Evolutionary conservation across 2,797 vertebrate species (phyloP), one percentile per base, ranked within the genome.

Genomic region (Sebastes aleutianus): DNA sequence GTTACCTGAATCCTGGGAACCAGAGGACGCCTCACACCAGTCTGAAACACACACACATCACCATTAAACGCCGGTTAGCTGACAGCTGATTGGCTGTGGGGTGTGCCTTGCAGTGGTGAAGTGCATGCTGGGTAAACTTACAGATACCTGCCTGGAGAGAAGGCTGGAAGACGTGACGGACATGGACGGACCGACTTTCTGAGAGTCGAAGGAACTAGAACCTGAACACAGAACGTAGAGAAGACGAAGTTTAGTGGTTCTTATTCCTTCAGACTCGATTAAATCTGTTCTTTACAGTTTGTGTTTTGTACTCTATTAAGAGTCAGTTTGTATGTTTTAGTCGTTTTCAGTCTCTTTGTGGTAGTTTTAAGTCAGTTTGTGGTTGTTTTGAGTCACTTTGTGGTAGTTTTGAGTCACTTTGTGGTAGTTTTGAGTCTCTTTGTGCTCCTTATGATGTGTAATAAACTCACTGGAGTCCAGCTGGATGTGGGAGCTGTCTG

Each of bases 1-100:
- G 93, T 96, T 98, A 99, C 98, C 98, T 99, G 98, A 92, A 99
- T 96, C 95, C 98, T 97, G 95, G 98, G 97, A 95, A 99, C 97
- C 97, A 97, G 96, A 95, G 96, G 95, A 94, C 39, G 83, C 58
- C 77, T 85, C 88, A 59, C 83, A 32, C 70, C 6, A 18, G 71
- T 85, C 93, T 94, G 90, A 82, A 92, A 92, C 67, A 83, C 50
- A 90, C 36, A 78, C 76, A 91, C 70, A 78, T 82, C 74, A 58
- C 58, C 85, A 79, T 57, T 58, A 80, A 39, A 84, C 8, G 0
- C 2, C 62, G n/a, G 39, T 90, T 62, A 82, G 29, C 70, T 31
- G 3, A 76, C n/a, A 29, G 70, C 64, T 75, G 59, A 68, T 57
- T 70, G 69, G 64, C 29, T 66, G n/a, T n/a, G 70, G 13, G 13